A percentile compares a stretch with the other conserved stretches of the same genome.
Conservation (phyloP, 2,113 vertebrate species). For the Chlamydotis undulata region DNA sequence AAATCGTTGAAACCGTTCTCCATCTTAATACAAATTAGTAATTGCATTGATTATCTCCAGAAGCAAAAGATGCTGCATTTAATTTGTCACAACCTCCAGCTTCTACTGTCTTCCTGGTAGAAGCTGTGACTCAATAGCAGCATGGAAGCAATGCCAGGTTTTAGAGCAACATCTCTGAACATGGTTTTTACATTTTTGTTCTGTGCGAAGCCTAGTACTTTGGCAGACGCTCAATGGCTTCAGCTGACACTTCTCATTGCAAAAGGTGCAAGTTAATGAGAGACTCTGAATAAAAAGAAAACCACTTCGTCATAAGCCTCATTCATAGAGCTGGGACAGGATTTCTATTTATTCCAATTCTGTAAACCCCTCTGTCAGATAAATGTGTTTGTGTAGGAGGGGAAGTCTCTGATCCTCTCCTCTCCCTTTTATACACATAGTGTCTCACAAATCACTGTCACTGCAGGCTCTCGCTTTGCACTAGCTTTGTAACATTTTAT, state of each 20-base stretch:
- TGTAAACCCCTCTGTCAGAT: conserved; percentile 6
- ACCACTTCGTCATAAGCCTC: conserved; percentile 11
- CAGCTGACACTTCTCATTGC: conserved; percentile 48
- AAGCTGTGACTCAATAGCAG: conserved; percentile 43
- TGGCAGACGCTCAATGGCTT: conserved; percentile 52
- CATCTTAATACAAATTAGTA: conserved; percentile 19
- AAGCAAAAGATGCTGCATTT: conserved; percentile 35
- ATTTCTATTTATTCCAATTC: conserved; percentile 43
- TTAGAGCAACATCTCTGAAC: conserved; percentile 40
- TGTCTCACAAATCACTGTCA: conserved; percentile 6
- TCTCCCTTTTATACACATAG: neutral
- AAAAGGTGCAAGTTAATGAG: conserved; percentile 59
- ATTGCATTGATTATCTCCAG: conserved; percentile 15
- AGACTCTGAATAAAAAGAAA: conserved; percentile 28
- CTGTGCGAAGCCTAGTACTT: conserved; percentile 4
- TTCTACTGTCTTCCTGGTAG: conserved; percentile 26
- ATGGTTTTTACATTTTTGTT: conserved; percentile 30
- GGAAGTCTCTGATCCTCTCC: conserved; percentile 9
- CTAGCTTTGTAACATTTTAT: conserved; percentile 2
- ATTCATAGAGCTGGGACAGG: conserved; percentile 3
- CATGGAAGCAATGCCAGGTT: conserved; percentile 39
- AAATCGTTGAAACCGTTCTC: neutral
- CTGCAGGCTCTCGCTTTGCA: neutral
- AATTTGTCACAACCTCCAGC: conserved; percentile 31
- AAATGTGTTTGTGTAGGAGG: conserved; percentile 3